These are phyloP conservation scores for Harpegnathos saltator DNA, from an alignment of 1,140 invertebrate genomes.

Conservation along the genomic window DNA sequence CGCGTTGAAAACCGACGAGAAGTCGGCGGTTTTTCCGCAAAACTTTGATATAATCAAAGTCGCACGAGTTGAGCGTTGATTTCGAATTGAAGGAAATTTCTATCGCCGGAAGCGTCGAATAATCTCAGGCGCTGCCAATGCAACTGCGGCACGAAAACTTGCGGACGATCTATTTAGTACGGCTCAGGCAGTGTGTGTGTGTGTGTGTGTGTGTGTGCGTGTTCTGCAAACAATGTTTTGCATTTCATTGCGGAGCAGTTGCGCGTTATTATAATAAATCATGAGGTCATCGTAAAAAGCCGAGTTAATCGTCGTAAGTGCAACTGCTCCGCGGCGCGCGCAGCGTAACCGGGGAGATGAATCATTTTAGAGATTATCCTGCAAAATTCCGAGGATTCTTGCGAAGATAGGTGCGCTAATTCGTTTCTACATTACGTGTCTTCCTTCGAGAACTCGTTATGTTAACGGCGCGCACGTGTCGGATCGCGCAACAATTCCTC, in stretches of 20 bases:
- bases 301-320: background rate
- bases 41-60: too few relatives aligned
- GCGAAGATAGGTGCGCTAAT: background rate
- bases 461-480: background rate
- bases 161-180: background rate
- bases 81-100: slow-evolving; percentile 2
- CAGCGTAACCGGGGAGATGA: background rate
- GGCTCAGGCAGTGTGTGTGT: too few relatives aligned
- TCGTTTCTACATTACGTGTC: slow-evolving; percentile 2
- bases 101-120: background rate
- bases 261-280: background rate
- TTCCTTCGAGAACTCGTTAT: background rate
- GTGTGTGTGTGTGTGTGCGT: too few relatives aligned
- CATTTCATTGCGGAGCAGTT: background rate
- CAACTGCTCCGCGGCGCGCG: background rate
- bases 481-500: background rate
- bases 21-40: too few relatives aligned
- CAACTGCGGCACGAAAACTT: background rate
- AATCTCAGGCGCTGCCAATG: background rate
- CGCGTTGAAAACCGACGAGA: too few relatives aligned
- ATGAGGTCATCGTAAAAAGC: slow-evolving; percentile 5
- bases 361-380: slow-evolving; percentile 4
- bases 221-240: slow-evolving; percentile 7
- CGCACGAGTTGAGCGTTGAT: too few relatives aligned
- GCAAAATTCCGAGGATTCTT: background rate